Conservation (phyloP, 2,888 invertebrate species). For the Orthonychiurus folsomi region DNA sequence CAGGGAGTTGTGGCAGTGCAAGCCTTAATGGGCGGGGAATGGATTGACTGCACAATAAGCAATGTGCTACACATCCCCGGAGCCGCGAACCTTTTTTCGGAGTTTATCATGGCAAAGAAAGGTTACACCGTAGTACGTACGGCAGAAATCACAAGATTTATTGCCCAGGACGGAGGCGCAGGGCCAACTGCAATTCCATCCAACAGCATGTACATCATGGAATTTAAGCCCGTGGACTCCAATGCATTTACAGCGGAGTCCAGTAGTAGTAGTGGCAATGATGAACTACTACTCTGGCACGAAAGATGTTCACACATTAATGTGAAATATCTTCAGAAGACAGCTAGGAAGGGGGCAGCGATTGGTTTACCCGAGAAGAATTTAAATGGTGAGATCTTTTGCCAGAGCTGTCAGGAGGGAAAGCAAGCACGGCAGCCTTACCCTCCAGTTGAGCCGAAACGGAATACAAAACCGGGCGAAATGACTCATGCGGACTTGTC, state of each 20-base stretch:
- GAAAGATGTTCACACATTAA: conserved; percentile 22
- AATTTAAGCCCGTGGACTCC: conserved; percentile 16
- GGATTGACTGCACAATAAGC: conserved; percentile 14
- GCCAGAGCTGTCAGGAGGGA: conserved; percentile 13
- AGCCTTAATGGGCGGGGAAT: conserved; percentile 14
- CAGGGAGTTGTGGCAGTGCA: no score
- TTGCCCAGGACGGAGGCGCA: conserved; percentile 9
- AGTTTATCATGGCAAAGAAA: conserved; percentile 19
- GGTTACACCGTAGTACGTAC: conserved; percentile 18
- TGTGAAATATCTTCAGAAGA: no score
- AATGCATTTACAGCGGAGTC: conserved; percentile 11
- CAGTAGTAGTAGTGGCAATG: no score
- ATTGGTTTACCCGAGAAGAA: no score
- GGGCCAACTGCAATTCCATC: conserved; percentile 12
- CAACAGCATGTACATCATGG: conserved; percentile 20
- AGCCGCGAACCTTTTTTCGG: conserved; percentile 23
- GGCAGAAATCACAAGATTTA: conserved; percentile 1
- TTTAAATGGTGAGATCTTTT: no score
- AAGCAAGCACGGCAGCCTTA: conserved; percentile 16
- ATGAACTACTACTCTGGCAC: no score
- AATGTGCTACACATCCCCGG: conserved; percentile 21
- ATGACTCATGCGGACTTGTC: conserved; percentile 20
- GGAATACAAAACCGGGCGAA: conserved; percentile 11
- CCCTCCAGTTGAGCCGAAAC: neutral
- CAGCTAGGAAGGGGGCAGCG: no score